Conservation (phyloP, 2,113 vertebrate species). For the Eolophus roseicapilla region DNA sequence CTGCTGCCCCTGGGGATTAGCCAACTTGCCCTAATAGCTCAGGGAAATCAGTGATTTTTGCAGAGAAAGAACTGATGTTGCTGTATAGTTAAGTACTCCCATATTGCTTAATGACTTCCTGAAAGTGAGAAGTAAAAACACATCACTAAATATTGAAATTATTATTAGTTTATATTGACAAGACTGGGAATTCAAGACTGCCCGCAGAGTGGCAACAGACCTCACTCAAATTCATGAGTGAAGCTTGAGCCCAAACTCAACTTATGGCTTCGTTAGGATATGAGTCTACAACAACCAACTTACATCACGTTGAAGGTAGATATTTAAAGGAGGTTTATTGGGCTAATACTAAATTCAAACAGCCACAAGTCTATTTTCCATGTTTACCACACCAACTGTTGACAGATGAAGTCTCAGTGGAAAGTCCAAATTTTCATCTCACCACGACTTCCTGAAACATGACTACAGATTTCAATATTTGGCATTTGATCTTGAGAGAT, state of each 20-base stretch:
- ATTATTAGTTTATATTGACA: neutral
- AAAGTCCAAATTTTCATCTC: slow-evolving; percentile 28
- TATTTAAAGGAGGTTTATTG: slow-evolving; percentile 53
- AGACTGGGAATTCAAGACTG: neutral
- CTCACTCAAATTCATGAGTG: neutral
- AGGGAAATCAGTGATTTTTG: neutral
- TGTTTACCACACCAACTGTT: slow-evolving; percentile 21
- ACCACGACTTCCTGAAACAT: neutral
- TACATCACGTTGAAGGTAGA: slow-evolving; percentile 27
- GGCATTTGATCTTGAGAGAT: neutral
- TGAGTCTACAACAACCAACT: slow-evolving; percentile 50
- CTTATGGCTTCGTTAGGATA: neutral
- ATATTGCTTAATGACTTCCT: neutral
- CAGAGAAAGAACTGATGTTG: neutral
- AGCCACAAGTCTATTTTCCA: slow-evolving; percentile 46
- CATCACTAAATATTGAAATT: neutral
- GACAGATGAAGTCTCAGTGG: slow-evolving; percentile 25
- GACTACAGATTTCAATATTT: slow-evolving; percentile 23
- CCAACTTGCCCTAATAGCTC: neutral
- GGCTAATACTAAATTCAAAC: slow-evolving; percentile 56
- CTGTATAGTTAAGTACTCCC: neutral
- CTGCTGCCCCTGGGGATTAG: neutral
- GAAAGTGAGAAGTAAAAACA: neutral
- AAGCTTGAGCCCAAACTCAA: neutral
- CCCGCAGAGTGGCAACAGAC: fast-evolving